A percentile compares a stretch with the other conserved stretches of the same genome.
phyloP scores from a whole-genome alignment of 1,140 invertebrate species.

The Medauroidea extradentata region DNA sequence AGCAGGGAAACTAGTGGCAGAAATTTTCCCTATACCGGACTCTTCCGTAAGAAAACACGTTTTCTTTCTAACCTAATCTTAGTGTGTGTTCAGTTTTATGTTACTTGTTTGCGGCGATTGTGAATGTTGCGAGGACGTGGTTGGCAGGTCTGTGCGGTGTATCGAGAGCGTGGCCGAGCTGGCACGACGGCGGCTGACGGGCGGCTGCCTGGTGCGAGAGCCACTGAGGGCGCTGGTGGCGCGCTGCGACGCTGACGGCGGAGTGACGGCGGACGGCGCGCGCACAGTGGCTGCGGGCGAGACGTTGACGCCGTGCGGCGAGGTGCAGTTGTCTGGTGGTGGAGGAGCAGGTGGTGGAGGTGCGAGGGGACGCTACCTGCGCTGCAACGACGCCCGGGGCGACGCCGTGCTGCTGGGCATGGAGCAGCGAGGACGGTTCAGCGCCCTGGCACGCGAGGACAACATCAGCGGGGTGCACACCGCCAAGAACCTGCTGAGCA shows the following conservation, averaged over 20 bases:
- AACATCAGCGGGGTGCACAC: constrained; percentile 91
- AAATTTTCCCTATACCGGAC: too few relatives aligned
- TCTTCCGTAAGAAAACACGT: too few relatives aligned
- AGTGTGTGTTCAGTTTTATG: too few relatives aligned
- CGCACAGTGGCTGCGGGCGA: constrained; percentile 71
- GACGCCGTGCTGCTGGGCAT: constrained; percentile 77
- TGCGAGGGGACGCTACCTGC: constrained; percentile 68
- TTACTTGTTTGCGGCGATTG: too few relatives aligned
- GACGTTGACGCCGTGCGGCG: constrained; percentile 69
- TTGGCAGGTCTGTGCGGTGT: constrained; percentile 80
- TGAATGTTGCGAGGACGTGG: constrained; percentile 72
- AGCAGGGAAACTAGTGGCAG: too few relatives aligned
- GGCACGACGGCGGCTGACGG: constrained; percentile 65
- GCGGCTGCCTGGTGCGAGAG: constrained; percentile 78
- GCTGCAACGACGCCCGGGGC: constrained; percentile 79
- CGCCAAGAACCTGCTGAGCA: constrained; percentile 76
- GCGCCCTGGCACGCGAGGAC: constrained; percentile 81
- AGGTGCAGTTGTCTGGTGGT: constrained; percentile 54
- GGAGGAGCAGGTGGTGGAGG: constrained; percentile 51
- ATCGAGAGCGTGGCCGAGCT: constrained; percentile 84
- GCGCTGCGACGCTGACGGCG: constrained; percentile 58
- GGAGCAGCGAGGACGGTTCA: constrained; percentile 86
- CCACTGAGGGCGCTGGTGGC: constrained; percentile 75
- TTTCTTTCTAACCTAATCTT: too few relatives aligned
- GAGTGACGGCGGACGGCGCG: constrained; percentile 62